Evolutionary conservation across 1,140 invertebrate species (phyloP), one percentile per base, ranked within the genome.

Genomic region (Triops longicaudatus): DNA sequence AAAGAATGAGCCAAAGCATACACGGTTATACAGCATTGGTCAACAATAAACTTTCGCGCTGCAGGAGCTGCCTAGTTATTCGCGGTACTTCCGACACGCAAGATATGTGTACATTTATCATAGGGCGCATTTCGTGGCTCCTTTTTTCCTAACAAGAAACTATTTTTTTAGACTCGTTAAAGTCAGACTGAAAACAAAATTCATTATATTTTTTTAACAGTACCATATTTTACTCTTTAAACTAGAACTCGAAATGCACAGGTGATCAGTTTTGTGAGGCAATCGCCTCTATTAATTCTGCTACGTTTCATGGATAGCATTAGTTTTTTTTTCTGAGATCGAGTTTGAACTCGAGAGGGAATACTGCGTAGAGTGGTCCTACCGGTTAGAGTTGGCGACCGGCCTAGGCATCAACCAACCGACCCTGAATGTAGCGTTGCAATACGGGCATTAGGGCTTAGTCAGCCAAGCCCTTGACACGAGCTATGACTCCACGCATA

Each of bases 401-500:
- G 50, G 17, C 50, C n/a, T 63, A 10, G 50, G 50, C 1, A 7
- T 63, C 31, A 2, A 37, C 31, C 31, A 37, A 37, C 31, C 31
- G 31, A 37, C 31, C 31, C 31, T 7, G 31, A 37, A 2, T 63
- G 50, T 17, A 22, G 3, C 2, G 17, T 63, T 17, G n/a, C 50
- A 22, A 12, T 63, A 22, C 50, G 50, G 50, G 9, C 50, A 12
- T 63, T 63, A 63, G 22, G 50, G 50, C 50, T 63, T 63, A n/a
- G 50, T 63, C 50, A 63, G 50, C 50, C 50, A 63, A 63, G 50
- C 50, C 50, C 50, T 22, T 63, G 50, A 63, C 50, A n/a, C 22
- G 22, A n/a, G 22, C 22, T 22, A 17, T 5, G 44, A 63, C 22
- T 9, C n/a, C 50, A 3, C 10, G 50, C 50, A 63, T 63, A 14